Conservation (phyloP, 2,113 vertebrate species). For the Emydocephalus ijimae region DNA sequence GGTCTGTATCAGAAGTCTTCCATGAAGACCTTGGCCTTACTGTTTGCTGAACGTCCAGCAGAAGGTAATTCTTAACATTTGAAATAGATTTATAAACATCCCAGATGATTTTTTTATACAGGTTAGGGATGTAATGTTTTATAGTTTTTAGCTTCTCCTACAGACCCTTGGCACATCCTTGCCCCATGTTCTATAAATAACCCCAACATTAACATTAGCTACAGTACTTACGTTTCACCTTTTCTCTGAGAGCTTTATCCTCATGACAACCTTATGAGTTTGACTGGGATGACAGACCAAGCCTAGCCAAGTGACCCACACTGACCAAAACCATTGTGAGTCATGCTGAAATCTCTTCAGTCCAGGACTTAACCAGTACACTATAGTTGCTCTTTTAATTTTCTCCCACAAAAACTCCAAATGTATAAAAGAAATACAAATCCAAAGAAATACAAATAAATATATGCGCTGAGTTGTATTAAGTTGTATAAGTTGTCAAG, state of each 20-base stretch:
- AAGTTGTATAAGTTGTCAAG: no score
- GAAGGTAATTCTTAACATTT: constrained; percentile 51
- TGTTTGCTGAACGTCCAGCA: constrained; percentile 60
- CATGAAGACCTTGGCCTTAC: constrained; percentile 63
- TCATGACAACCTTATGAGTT: neutral
- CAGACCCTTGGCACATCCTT: neutral
- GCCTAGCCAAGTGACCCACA: neutral
- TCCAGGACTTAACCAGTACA: neutral
- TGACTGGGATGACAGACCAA: neutral
- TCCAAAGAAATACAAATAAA: neutral
- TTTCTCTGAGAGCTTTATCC: neutral
- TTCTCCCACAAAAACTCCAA: neutral
- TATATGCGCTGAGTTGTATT: neutral
- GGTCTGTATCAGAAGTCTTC: constrained; percentile 71
- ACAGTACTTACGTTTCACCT: neutral
- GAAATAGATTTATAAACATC: neutral
- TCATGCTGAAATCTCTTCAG: neutral
- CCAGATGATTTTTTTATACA: neutral
- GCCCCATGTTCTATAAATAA: neutral
- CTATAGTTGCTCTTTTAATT: neutral
- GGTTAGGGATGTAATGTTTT: neutral
- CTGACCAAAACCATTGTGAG: neutral
- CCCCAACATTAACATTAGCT: neutral
- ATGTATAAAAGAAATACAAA: neutral
- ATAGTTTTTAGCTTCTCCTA: neutral